phyloP scores from a whole-genome alignment of 1,140 invertebrate genomes.

The Caerostris extrusa region DNA sequence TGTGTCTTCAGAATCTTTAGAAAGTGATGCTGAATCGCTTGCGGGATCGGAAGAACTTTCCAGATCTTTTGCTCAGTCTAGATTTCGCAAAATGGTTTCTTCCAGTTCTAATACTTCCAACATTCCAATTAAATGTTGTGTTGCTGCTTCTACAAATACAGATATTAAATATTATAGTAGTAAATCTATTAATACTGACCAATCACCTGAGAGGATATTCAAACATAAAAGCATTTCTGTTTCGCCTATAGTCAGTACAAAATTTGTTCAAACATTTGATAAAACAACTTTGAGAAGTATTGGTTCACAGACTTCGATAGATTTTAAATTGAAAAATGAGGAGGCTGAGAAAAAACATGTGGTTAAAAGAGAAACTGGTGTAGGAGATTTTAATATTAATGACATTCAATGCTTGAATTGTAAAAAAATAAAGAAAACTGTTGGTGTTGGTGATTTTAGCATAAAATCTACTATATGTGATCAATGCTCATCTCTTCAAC shows the following conservation, averaged over 20 bases:
- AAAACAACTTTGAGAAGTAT: slow-evolving; percentile 25
- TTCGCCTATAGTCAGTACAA: slow-evolving; percentile 9
- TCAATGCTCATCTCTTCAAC: slow-evolving; percentile 76
- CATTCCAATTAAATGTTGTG: not conserved
- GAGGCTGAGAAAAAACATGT: not conserved
- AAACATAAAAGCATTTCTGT: slow-evolving; percentile 42
- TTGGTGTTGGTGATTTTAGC: slow-evolving; percentile 81
- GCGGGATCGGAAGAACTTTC: slow-evolving; percentile 37
- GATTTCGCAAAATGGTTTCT: slow-evolving; percentile 1
- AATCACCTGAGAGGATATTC: not conserved
- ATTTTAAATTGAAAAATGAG: not conserved
- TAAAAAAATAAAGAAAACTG: slow-evolving; percentile 81
- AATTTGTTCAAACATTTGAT: slow-evolving; percentile 56
- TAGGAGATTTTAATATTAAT: slow-evolving; percentile 82
- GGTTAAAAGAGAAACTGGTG: slow-evolving; percentile 80
- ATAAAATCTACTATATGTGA: slow-evolving; percentile 77
- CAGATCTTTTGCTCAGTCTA: not conserved
- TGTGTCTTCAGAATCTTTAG: slow-evolving; percentile 74
- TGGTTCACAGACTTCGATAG: not conserved
- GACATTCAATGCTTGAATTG: slow-evolving; percentile 84
- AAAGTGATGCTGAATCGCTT: slow-evolving; percentile 61
- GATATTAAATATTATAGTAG: slow-evolving; percentile 22
- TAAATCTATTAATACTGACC: slow-evolving; percentile 48
- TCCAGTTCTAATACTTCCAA: not conserved
- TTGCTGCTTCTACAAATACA: slow-evolving; percentile 41